Evolutionary conservation across 1,140 invertebrate species (phyloP).

Genomic region (Matsumurasca onukii): DNA sequence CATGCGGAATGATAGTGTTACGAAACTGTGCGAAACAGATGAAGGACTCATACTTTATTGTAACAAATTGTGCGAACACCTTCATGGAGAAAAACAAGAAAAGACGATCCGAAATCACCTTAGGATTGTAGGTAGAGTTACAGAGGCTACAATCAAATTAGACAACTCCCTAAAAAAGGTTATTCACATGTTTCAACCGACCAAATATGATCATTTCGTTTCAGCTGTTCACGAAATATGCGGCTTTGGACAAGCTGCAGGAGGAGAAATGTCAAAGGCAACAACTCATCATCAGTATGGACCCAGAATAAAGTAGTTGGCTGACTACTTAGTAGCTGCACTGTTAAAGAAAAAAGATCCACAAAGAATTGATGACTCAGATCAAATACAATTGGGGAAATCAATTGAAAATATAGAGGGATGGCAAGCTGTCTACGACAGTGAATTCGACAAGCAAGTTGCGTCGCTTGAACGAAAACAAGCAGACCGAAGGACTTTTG

Average conservation of each 20-base stretch:
- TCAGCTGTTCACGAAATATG: constrained; percentile 1
- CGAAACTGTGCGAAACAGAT: not conserved
- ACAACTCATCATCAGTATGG: constrained; percentile 25
- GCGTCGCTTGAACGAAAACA: constrained; percentile 3
- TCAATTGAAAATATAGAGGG: too few relatives aligned
- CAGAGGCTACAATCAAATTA: not conserved
- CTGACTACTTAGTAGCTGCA: not conserved
- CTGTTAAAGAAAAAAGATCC: not conserved
- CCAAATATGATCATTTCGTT: not conserved
- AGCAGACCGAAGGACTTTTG: not conserved
- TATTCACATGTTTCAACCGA: not conserved
- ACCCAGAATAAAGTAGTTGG: not conserved
- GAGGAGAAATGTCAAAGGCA: not conserved
- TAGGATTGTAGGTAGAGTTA: not conserved
- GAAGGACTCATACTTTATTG: too few relatives aligned
- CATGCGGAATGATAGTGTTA: constrained; percentile 4
- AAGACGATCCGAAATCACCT: constrained; percentile 7
- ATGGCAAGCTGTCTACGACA: not conserved
- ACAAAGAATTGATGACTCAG: not conserved
- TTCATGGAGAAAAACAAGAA: not conserved
- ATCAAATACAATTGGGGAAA: too few relatives aligned
- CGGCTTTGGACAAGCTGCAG: constrained; percentile 18
- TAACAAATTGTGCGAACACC: not conserved
- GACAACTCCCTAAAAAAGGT: not conserved
- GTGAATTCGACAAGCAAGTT: constrained; percentile 7